phyloP scores from a whole-genome alignment of 2,888 invertebrate genomes.

The Empis stercorea region DNA sequence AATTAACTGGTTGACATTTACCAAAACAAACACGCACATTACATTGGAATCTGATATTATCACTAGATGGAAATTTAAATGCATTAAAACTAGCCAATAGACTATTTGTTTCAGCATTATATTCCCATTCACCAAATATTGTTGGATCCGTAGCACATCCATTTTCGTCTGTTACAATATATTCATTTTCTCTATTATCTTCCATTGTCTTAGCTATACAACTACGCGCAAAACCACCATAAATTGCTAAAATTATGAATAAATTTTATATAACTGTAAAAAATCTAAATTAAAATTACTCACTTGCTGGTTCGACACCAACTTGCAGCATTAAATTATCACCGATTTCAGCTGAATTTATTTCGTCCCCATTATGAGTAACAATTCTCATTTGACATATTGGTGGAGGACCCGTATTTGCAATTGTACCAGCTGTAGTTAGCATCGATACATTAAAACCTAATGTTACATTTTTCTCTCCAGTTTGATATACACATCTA shows the following conservation, averaged over 20 bases:
- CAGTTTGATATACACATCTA: conserved; percentile 88
- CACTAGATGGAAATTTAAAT: conserved; percentile 89
- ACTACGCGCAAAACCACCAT: conserved; percentile 85
- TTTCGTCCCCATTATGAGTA: conserved; percentile 72
- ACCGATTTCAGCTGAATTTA: conserved; percentile 84
- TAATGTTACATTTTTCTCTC: conserved; percentile 80
- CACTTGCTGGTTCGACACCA: conserved; percentile 64
- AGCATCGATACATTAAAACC: conserved; percentile 93
- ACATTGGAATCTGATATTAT: conserved; percentile 89
- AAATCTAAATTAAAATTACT: conserved; percentile 24
- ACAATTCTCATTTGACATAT: conserved; percentile 87
- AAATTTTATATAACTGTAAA: neutral
- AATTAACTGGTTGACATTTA: conserved; percentile 89
- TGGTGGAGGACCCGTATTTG: conserved; percentile 88
- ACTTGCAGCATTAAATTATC: conserved; percentile 78
- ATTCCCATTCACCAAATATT: conserved; percentile 89
- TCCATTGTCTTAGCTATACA: conserved; percentile 90
- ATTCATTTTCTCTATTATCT: conserved; percentile 76
- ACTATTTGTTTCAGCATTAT: conserved; percentile 72
- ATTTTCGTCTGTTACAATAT: conserved; percentile 84
- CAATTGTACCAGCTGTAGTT: conserved; percentile 88
- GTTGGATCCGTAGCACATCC: conserved; percentile 87
- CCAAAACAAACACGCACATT: conserved; percentile 91
- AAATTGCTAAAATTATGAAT: conserved; percentile 49
- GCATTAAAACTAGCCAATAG: conserved; percentile 82